Conservation (phyloP, 2,113 vertebrate genomes). For the western clawed frog (Xenopus tropicalis) region DNA sequence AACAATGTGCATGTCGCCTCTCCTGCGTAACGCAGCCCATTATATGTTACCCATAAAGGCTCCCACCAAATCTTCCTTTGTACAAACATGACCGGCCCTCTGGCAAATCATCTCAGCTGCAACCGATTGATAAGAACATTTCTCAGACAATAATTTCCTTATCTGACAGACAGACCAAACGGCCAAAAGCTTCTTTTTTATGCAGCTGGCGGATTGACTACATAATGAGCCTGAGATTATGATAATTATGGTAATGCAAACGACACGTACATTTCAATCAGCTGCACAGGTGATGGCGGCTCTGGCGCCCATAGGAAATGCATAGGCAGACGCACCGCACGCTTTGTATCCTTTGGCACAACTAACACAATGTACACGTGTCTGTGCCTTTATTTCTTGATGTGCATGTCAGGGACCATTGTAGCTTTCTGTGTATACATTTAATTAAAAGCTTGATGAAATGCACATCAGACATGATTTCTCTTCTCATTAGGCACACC, state of each 20-base stretch:
- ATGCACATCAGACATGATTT: not conserved
- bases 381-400: not conserved
- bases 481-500: not conserved
- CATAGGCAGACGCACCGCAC: not conserved
- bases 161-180: constrained; percentile 45
- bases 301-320: constrained; percentile 23
- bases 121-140: constrained; percentile 24
- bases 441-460: not conserved
- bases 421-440: not conserved
- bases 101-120: constrained; percentile 18
- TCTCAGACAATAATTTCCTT: constrained; percentile 3
- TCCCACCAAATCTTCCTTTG: constrained; percentile 9
- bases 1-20: constrained; percentile 33
- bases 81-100: not conserved
- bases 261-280: constrained; percentile 54
- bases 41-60: constrained; percentile 12
- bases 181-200: constrained; percentile 48
- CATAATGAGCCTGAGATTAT: constrained; percentile 57
- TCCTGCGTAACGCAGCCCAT: constrained; percentile 33
- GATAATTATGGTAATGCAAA: constrained; percentile 57
- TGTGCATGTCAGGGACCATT: not conserved
- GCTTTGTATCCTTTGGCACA: not conserved
- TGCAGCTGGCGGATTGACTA: constrained; percentile 51
- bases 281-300: constrained; percentile 33
- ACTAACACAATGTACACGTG: not conserved